Base-by-base conservation (phyloP, 2,113 vertebrate genomes). In the Bagarius yarrelli region DNA sequence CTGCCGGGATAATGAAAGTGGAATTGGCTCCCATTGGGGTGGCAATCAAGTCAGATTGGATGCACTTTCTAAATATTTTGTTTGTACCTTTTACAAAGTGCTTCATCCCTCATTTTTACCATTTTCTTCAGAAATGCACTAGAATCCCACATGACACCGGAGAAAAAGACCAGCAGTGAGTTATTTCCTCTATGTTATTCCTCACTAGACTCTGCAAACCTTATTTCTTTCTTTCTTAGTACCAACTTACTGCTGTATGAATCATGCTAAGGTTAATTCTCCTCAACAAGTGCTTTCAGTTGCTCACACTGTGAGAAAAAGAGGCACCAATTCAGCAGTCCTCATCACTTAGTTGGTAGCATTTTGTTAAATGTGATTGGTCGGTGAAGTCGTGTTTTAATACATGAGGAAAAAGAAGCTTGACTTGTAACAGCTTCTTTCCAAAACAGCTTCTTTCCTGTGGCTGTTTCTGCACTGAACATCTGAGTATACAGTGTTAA, bases 1-100 rank as follows among this genome's bases (percentile, higher is more conserved):
- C 69, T 61, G 56, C 57, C 69, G 73, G 57, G 78, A 70, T 44
- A 57, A 34, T 15, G 34, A 79, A 34, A 36, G 30, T 75, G 23
- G 34, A 59, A 18, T 50, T 44, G 77, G 32, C 23, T 25, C 18
- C 21, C 64, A 30, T 19, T 30, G 60, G 25, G 4, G 59, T 19
- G 16, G 27, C 70, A 53, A 30, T 81, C 40, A 11, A 21, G 5
- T 53, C 30, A 27, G 50, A 81, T 21, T 19, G 53, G 52, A 70
- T 57, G 27, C 71, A 74, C 18, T 18, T 73, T 74, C 27, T 1
- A 52, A 27, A 76, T 13, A 53, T 19, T 15, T 40, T 59, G 21
- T 57, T 36, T 21, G 40, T 60, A 11, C 25, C 44, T 61, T 40
- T 34, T 47, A 60, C 3, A 44, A 76, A 76, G 5, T 40, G 30